These are phyloP conservation scores for Druon quercuslanigerum DNA, from an alignment of 1,140 invertebrate species.

Conservation along the genomic window DNA sequence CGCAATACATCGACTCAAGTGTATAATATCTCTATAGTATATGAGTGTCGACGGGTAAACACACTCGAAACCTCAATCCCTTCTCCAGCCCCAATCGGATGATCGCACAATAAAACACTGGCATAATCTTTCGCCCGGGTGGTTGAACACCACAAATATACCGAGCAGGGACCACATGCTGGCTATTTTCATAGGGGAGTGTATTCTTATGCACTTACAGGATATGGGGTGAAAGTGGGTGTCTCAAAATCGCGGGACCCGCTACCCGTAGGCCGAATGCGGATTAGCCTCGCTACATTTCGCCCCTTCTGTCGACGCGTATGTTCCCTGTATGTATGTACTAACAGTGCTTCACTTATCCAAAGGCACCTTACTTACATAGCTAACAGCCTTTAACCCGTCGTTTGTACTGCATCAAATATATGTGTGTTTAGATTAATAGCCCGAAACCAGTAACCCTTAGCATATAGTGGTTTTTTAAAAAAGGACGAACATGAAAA, in stretches of 20 bases:
- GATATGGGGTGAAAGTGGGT: constrained; percentile 41
- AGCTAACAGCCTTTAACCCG: constrained; percentile 31
- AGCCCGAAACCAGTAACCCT: constrained; percentile 32
- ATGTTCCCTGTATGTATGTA: constrained; percentile 54
- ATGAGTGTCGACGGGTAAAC: constrained; percentile 53
- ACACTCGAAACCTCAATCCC: constrained; percentile 47
- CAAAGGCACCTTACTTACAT: constrained; percentile 51
- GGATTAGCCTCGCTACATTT: constrained; percentile 74
- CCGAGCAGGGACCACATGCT: constrained; percentile 51
- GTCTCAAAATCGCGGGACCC: constrained; percentile 39
- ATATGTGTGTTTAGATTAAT: constrained; percentile 45
- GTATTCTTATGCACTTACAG: constrained; percentile 58
- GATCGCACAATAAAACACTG: constrained; percentile 71
- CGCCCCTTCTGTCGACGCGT: constrained; percentile 72
- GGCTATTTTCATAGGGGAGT: constrained; percentile 46
- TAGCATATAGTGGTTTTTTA: background rate
- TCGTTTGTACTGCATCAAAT: constrained; percentile 31
- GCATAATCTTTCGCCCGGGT: constrained; percentile 63
- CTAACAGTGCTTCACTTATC: constrained; percentile 47
- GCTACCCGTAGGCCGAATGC: constrained; percentile 46
- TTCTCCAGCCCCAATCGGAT: constrained; percentile 60
- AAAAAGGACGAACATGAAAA: too few relatives aligned
- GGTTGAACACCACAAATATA: constrained; percentile 60
- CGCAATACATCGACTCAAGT: background rate
- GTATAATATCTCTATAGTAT: background rate